Evolutionary conservation across 2,113 vertebrate species (phyloP), one percentile per base, ranked within the genome.

Genomic region (Piaya cayana): DNA sequence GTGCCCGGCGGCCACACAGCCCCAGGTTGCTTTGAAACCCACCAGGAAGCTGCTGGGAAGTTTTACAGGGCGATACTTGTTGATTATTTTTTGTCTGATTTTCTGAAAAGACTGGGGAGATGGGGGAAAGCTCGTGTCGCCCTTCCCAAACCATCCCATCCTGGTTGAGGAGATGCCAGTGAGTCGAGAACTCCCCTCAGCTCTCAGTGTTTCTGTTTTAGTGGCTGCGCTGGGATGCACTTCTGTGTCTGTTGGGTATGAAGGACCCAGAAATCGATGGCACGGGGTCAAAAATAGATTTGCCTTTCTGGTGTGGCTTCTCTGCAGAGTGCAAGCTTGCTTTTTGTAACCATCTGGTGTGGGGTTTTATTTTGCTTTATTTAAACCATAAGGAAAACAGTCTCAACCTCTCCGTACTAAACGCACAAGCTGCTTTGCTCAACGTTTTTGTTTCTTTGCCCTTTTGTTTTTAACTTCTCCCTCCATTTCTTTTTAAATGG

Each of bases 311-410:
- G 89, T 91, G 89, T 92, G 93, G 94, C 94, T 93, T 93, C 92
- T 92, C 69, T 87, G 94, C 95, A 86, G 86, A 85, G 86, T 87
- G 80, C 86, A 89, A 93, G 95, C 93, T 97, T 97, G 91, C 95
- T 96, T 94, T 95, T 75, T 82, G 20, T 90, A 71, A 71, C 72
- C 82, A 86, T 85, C 52, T 91, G 20, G 27, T 81, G 25, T 63
- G 80, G 72, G 32, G 12, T 75, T 94, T 93, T 58, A 15, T 82
- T 93, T 89, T 60, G 6, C 89, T 93, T 90, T 32, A 19, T 75
- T 92, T 81, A 74, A 84, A 53, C 59, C 67, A 55, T 86, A 21
- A 92, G 45, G 80, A 89, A 80, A 85, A 79, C 62, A 85, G 89
- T 63, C 68, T 76, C 81, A 53, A 25, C 77, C 69, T 67, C 47